Evolutionary conservation across 1,140 invertebrate genomes (phyloP), one percentile per base, ranked within the genome.

Genomic region (Contarinia nasturtii): DNA sequence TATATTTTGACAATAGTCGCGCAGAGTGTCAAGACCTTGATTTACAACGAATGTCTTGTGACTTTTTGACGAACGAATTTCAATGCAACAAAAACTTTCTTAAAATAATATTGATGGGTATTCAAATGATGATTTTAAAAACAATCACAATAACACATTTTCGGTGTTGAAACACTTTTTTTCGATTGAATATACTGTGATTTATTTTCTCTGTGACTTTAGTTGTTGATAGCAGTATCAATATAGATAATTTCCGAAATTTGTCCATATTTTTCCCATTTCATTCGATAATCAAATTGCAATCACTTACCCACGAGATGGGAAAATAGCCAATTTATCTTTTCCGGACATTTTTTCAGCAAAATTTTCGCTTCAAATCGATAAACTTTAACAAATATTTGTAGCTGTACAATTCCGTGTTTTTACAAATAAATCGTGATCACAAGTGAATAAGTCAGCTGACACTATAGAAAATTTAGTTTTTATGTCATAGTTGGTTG

Each of bases 281-380:
- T 45, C 7, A 47, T 36, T 22, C 19, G 18, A 21, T 17, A 36
- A 8, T 46, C 10, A 18, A 14, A 19, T 7, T 15, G 20, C n/a
- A 33, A 45, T 52, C 57, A 77, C 84, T 85, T 75, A 95, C 92
- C 95, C 95, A 73, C 93, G 79, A 60, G 92, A 97, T 58, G 94
- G 94, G 72, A 98, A 98, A 75, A 98, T 87, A 48, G 89, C 76
- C 59, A 98, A 76, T 68, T 80, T 86, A 60, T 98, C 94, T 73
- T 87, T 92, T 63, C 80, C 77, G 64, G 89, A 92, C 89, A 95
- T 94, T 69, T 79, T 82, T 48, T 5, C 5, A 14, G n/a, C 19
- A 17, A n/a, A 38, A 38, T 14, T 38, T 38, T 38, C 17, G 36
- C 36, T 17, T 38, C 27, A 27, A 27, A 27, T 27, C 27, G 10